A percentile compares a stretch with the other conserved stretches of the same genome.
These are phyloP conservation scores for Stercorarius parasiticus DNA, from an alignment of 2,113 vertebrate genomes.

Conservation along the genomic window DNA sequence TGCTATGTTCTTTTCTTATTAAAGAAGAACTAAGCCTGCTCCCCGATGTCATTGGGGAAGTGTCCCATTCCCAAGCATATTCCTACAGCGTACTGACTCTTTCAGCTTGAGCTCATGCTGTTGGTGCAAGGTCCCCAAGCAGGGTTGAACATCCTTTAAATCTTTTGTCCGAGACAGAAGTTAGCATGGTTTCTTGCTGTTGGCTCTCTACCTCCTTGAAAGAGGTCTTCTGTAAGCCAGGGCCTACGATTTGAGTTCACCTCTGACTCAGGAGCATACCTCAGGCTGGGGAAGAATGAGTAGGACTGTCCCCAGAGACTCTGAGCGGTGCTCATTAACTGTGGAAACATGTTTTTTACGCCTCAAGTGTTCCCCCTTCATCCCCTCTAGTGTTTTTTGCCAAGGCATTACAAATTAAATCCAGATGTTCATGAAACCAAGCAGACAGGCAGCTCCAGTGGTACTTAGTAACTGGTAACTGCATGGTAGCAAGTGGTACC, in stretches of 20 bases:
- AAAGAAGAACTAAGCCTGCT: not conserved
- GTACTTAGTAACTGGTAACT: not conserved
- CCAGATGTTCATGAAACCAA: not conserved
- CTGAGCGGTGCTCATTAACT: not conserved
- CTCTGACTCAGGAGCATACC: not conserved
- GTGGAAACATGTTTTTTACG: not conserved
- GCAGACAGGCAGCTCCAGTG: not conserved
- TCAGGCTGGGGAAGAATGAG: not conserved
- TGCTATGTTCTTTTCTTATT: not conserved
- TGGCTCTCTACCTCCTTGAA: not conserved
- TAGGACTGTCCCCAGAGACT: not conserved
- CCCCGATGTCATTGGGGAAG: not conserved
- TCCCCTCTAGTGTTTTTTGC: not conserved
- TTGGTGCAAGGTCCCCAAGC: not conserved
- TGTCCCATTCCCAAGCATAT: not conserved
- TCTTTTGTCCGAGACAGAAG: not conserved
- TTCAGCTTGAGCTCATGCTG: not conserved
- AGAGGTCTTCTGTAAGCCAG: not conserved
- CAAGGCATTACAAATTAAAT: not conserved
- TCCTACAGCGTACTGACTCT: not conserved
- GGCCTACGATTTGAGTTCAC: not conserved
- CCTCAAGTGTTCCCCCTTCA: not conserved
- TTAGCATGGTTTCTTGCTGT: not conserved
- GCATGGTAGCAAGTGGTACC: not conserved
- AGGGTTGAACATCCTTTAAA: not conserved